Percentiles rank a stretch among this genome's conserved stretches.
Evolutionary conservation across 2,797 vertebrate species (phyloP).

Genomic region (Otus scops): DNA sequence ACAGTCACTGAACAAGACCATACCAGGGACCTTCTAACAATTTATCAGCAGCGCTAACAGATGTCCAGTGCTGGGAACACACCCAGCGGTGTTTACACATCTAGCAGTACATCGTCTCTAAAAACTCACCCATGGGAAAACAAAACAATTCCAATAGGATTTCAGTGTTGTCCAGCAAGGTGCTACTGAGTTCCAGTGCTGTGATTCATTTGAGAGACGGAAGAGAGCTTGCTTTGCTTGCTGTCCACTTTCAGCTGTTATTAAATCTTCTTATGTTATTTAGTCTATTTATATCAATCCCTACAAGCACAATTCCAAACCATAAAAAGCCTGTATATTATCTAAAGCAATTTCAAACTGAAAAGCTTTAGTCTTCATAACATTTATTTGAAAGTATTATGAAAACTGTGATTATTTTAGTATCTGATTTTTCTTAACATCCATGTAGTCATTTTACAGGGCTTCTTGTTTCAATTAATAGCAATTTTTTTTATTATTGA

Average conservation of each 20-base stretch:
- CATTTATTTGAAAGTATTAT: background rate
- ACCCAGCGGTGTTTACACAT: background rate
- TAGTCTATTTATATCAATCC: background rate
- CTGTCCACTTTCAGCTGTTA: background rate
- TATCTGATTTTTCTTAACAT: conserved; percentile 25
- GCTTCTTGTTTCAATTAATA: conserved; percentile 37
- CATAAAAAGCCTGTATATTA: background rate
- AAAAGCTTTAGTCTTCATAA: conserved; percentile 23
- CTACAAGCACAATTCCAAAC: background rate
- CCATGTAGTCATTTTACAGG: conserved; percentile 18
- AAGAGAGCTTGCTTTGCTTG: background rate
- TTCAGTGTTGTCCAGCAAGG: background rate
- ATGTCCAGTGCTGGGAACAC: background rate
- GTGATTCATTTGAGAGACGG: background rate
- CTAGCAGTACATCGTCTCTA: background rate
- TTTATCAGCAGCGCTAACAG: background rate
- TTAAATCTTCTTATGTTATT: background rate
- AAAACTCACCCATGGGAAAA: background rate
- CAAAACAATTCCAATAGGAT: background rate
- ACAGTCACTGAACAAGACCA: background rate
- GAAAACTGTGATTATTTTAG: conserved; percentile 29
- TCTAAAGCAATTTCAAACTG: background rate
- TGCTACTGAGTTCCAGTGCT: background rate
- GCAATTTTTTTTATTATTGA: background rate
- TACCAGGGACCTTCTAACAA: background rate